Evolutionary conservation across 2,888 invertebrate genomes (phyloP), one percentile per base, ranked within the genome.

Genomic region (Furcula furcula): DNA sequence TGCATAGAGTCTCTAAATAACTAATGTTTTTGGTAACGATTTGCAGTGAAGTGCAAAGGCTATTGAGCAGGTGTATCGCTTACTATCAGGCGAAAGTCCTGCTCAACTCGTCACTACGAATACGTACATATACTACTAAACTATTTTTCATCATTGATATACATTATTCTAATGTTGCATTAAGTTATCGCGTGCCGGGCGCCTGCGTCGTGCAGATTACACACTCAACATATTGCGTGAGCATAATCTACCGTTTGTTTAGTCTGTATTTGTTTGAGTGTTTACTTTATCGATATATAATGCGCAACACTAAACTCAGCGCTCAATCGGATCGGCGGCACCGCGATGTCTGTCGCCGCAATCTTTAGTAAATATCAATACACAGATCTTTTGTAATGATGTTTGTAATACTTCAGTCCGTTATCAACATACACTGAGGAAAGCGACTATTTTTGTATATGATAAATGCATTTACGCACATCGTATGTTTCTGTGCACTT

Each of bases 311-410:
- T 50, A 51, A 22, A 22, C 22, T 2, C 13, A 40, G 27, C 43
- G 33, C 42, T 54, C 48, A 34, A 47, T 55, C 46, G 55, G 47
- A 41, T 52, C 44, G 65, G 58, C 44, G 65, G 58, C 64, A 61
- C 66, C 73, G 29, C 48, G 29, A 47, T 63, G 71, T 73, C 75
- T 73, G 63, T 57, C 63, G 50, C 47, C 48, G 55, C 49, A 54
- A 62, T 40, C 27, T 31, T 43, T 46, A 27, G 29, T 39, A 35
- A 37, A 50, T 43, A 43, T 44, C 47, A 49, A 54, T 47, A 49
- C 51, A 57, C 43, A 28, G 11, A 32, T 33, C 32, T 40, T 33
- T 31, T 39, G 33, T 33, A 16, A 18, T 28, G 2, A 10, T 25
- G 11, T 18, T 36, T 36, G 37, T 42, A 52, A 36, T 37, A 46